phyloP scores from a whole-genome alignment of 2,113 vertebrate genomes.

The Cynocephalus volans region DNA sequence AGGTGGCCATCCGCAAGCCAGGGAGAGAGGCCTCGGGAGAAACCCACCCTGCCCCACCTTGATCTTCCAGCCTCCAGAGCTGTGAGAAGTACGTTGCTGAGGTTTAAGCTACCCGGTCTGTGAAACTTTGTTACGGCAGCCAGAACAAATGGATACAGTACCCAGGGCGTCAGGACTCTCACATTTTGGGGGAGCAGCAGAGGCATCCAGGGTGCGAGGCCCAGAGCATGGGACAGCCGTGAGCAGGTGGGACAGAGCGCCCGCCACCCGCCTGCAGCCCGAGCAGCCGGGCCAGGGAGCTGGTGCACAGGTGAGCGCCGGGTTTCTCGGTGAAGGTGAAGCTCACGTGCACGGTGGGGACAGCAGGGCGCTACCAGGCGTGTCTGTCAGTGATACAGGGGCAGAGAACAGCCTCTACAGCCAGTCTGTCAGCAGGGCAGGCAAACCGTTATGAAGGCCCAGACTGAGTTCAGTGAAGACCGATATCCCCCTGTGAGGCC shows the following conservation, averaged over 20 bases:
- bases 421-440: not conserved
- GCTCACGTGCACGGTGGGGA: too few species aligned
- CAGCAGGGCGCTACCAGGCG: not conserved
- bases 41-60: not conserved
- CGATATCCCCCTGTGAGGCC: too few species aligned
- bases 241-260: not conserved
- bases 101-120: not conserved
- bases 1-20: not conserved
- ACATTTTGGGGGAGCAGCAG: not conserved
- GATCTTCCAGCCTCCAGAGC: not conserved
- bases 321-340: not conserved
- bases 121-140: not conserved
- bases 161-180: not conserved
- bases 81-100: not conserved
- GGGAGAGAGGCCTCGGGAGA: not conserved
- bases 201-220: too few species aligned
- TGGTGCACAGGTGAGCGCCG: accelerated
- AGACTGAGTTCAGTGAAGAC: not conserved
- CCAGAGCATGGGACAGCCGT: not conserved
- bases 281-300: not conserved
- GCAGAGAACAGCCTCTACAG: not conserved
- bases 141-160: not conserved
- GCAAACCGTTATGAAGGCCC: accelerated
- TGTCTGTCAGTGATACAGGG: not conserved
- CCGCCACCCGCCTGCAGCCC: too few species aligned